Evolutionary conservation across 1,140 invertebrate species (phyloP).

Genomic region (Drosophila sulfurigaster): DNA sequence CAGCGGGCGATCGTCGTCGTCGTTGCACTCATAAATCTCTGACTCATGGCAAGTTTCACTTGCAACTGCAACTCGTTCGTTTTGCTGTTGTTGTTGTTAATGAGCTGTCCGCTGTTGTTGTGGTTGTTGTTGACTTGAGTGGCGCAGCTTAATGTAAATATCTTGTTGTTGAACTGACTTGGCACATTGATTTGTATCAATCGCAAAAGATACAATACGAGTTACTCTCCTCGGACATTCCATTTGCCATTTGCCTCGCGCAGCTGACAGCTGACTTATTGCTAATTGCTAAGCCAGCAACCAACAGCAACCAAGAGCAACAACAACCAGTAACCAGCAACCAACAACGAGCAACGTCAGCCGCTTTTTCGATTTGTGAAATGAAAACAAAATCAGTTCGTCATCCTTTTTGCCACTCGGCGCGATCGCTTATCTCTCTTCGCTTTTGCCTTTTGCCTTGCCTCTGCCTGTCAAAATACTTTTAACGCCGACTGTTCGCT

Average conservation of each 20-base stretch:
- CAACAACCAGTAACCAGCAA: background rate
- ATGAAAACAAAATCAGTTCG: constrained; percentile 73
- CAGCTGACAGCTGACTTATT: constrained; percentile 80
- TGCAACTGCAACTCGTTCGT: constrained; percentile 21
- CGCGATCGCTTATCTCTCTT: constrained; percentile 72
- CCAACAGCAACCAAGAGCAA: constrained; percentile 24
- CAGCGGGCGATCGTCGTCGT: constrained; percentile 29
- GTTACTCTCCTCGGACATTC: constrained; percentile 2
- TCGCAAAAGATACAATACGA: constrained; percentile 41
- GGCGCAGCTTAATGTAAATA: constrained; percentile 78
- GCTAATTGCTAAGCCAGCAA: constrained; percentile 71
- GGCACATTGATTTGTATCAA: constrained; percentile 79
- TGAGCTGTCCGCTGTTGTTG: constrained; percentile 45
- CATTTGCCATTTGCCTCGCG: constrained; percentile 2
- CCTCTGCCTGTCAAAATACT: constrained; percentile 75
- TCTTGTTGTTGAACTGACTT: constrained; percentile 52
- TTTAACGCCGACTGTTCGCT: constrained; percentile 61
- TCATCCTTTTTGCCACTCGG: constrained; percentile 54
- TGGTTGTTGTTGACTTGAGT: constrained; percentile 65
- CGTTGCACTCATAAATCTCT: constrained; percentile 37
- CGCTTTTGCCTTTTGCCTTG: background rate
- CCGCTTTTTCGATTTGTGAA: constrained; percentile 13
- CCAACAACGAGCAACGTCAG: constrained; percentile 14
- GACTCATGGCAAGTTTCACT: constrained; percentile 50
- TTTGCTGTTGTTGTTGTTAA: constrained; percentile 56